Percentiles rank a stretch among this genome's conserved stretches.
Evolutionary conservation across 2,797 vertebrate genomes (phyloP).

Genomic region (Eremophila alpestris): DNA sequence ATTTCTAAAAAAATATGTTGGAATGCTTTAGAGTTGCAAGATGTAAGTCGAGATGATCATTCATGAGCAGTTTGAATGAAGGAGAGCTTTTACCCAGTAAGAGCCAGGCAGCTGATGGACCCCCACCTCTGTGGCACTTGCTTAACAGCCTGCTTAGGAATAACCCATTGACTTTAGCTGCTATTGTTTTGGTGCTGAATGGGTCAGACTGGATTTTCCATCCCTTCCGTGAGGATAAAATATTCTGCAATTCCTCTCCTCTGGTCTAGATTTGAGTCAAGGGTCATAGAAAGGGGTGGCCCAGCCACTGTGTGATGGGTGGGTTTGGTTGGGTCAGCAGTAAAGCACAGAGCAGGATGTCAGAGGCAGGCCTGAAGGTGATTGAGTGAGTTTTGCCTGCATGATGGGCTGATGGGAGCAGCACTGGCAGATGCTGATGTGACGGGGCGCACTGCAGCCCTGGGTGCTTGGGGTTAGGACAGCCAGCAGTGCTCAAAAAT

Average conservation of each 20-base stretch:
- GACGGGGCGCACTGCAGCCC: fast-evolving
- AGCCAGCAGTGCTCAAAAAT: not conserved
- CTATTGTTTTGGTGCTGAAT: not conserved
- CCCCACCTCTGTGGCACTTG: not conserved
- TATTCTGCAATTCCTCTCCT: not conserved
- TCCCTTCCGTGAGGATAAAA: not conserved
- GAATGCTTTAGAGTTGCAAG: not conserved
- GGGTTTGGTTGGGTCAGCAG: not conserved
- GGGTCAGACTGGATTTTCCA: not conserved
- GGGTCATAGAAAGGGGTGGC: not conserved
- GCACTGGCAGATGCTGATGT: fast-evolving
- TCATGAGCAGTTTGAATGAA: not conserved
- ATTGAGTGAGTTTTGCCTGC: fast-evolving
- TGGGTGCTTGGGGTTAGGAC: not conserved
- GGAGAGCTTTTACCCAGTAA: not conserved
- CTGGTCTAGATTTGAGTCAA: not conserved
- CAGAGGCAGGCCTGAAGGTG: not conserved
- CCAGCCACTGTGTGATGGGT: not conserved
- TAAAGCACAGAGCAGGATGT: not conserved
- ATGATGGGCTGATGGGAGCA: not conserved
- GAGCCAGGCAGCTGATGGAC: not conserved
- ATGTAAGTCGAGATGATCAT: not conserved
- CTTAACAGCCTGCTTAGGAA: not conserved
- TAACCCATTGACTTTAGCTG: not conserved
- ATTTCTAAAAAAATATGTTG: not conserved